phyloP scores from a whole-genome alignment of 2,797 vertebrate genomes.

The Lagodon rhomboides region DNA sequence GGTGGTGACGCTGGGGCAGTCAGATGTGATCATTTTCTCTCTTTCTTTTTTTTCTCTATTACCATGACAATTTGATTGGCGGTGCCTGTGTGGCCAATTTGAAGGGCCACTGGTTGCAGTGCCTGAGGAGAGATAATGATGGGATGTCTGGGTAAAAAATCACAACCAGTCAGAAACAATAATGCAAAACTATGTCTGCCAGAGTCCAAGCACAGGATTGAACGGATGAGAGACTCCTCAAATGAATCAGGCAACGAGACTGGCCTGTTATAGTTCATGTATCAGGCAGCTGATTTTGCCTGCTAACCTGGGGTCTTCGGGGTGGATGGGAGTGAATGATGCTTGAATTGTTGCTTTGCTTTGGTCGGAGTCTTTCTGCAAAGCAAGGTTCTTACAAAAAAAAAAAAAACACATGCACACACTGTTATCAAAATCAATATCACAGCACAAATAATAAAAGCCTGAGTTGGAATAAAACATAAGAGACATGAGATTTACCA shows the following conservation, averaged over 20 bases:
- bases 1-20: background rate
- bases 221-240: conserved; percentile 29
- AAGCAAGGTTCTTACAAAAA: conserved; percentile 45
- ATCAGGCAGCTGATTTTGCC: conserved; percentile 10
- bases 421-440: conserved; percentile 10
- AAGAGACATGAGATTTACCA: conserved; percentile 34
- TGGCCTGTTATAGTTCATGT: conserved; percentile 1
- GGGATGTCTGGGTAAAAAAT: conserved; percentile 48
- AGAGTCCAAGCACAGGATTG: conserved; percentile 22
- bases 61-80: conserved; percentile 62
- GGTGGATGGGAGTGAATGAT: conserved; percentile 90
- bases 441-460: conserved; percentile 7
- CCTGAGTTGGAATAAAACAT: background rate
- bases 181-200: conserved; percentile 33
- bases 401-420: conserved; percentile 43
- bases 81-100: conserved; percentile 56
- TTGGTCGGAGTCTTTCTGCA: conserved; percentile 68
- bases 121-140: conserved; percentile 73
- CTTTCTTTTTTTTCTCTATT: conserved; percentile 23
- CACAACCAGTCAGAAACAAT: conserved; percentile 45
- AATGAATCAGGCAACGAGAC: conserved; percentile 15
- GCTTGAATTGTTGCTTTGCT: conserved; percentile 75
- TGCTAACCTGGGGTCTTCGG: conserved; percentile 86
- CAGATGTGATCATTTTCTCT: conserved; percentile 1
- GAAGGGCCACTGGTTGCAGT: conserved; percentile 63